These are phyloP conservation scores for Oxyteleia sp. DNA, from an alignment of 2,888 invertebrate genomes.

Conservation along the genomic window DNA sequence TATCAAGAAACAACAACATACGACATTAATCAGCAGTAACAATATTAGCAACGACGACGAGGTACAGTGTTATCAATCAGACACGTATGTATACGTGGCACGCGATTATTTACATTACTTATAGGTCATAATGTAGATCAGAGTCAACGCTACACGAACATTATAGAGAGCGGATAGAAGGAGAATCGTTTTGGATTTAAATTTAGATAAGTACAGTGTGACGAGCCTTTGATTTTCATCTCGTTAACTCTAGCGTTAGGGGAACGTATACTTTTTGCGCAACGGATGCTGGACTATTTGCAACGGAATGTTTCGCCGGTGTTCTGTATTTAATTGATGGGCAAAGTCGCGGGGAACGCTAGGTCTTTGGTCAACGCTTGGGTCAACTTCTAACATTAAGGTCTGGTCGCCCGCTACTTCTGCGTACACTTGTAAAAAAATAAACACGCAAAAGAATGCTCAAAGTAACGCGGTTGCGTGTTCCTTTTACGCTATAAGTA, in stretches of 20 bases:
- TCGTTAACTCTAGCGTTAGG: constrained; percentile 21
- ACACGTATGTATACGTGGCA: constrained; percentile 71
- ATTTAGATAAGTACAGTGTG: constrained; percentile 74
- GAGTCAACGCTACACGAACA: constrained; percentile 75
- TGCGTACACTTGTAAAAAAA: constrained; percentile 44
- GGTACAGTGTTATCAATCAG: constrained; percentile 71
- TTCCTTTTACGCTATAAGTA: constrained; percentile 48
- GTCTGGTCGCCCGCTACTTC: background rate
- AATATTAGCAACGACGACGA: constrained; percentile 82
- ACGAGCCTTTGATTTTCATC: constrained; percentile 55
- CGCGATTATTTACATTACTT: constrained; percentile 77
- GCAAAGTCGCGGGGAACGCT: background rate
- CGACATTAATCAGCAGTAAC: constrained; percentile 86
- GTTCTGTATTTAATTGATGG: constrained; percentile 7
- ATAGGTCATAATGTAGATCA: constrained; percentile 76
- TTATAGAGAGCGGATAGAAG: constrained; percentile 72
- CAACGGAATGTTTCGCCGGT: constrained; percentile 29
- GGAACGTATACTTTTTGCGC: constrained; percentile 7
- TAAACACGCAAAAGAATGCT: constrained; percentile 41
- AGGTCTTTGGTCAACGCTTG: background rate
- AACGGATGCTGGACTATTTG: constrained; percentile 8
- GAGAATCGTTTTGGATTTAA: constrained; percentile 70
- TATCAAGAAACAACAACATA: constrained; percentile 87
- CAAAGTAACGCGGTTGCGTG: constrained; percentile 39
- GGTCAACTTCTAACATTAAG: constrained; percentile 1